Conservation (phyloP, 2,113 vertebrate genomes). For the Callithrix jacchus region DNA sequence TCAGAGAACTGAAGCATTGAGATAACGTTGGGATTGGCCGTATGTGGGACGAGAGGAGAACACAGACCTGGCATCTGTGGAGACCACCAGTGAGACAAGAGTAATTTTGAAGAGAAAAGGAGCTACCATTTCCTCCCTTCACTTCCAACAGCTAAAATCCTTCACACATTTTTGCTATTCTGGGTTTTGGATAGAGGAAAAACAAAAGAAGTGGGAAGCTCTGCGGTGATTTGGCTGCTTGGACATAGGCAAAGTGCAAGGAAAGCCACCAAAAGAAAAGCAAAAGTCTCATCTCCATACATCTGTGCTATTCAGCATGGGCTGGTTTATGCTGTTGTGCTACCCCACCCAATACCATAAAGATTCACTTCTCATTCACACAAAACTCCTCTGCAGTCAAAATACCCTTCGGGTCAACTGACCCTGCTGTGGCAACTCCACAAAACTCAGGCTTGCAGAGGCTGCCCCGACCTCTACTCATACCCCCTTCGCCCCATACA, state of each 20-base stretch:
- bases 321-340: background rate
- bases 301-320: background rate
- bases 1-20: background rate
- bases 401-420: background rate
- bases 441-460: background rate
- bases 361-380: background rate
- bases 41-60: background rate
- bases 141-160: background rate
- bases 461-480: background rate
- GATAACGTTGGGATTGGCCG: background rate
- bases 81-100: conserved; percentile 28
- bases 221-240: background rate
- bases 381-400: background rate
- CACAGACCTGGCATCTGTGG: background rate
- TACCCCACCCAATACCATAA: background rate
- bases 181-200: background rate
- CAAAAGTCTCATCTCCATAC: background rate
- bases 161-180: conserved; percentile 9
- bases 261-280: background rate
- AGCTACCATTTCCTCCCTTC: background rate
- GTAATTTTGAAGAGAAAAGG: background rate
- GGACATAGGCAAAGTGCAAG: background rate
- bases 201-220: background rate
- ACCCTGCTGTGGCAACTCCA: background rate
- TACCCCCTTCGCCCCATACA: background rate